Conservation (phyloP, 2,113 vertebrate species). For the Theristicus caerulescens region DNA sequence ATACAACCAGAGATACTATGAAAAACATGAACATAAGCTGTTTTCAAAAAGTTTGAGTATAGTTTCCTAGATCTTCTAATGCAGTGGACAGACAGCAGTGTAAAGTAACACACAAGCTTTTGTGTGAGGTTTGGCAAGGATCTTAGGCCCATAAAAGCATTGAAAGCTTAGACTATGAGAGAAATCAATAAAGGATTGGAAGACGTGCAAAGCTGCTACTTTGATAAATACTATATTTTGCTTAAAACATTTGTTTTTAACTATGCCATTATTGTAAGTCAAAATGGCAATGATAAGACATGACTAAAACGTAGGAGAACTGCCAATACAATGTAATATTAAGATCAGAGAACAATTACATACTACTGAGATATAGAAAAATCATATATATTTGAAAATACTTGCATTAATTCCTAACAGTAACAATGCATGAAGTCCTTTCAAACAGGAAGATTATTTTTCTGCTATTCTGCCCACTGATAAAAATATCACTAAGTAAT, state of each 20-base stretch:
- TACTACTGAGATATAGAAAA: background rate
- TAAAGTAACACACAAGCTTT: background rate
- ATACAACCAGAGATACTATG: background rate
- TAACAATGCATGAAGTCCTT: background rate
- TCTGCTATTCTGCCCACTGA: background rate
- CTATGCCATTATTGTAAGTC: background rate
- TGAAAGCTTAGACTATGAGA: background rate
- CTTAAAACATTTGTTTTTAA: background rate
- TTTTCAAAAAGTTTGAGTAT: background rate
- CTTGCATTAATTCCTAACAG: background rate
- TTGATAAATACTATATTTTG: background rate
- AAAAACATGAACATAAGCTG: background rate
- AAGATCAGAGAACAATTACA: background rate
- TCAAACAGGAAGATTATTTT: background rate
- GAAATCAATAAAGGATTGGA: background rate
- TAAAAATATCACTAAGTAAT: background rate
- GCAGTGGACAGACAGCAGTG: background rate
- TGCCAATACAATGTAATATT: background rate
- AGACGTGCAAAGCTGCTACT: background rate
- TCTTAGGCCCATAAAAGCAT: background rate
- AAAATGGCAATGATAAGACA: background rate
- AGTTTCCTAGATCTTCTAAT: background rate
- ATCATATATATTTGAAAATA: background rate
- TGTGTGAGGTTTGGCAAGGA: background rate
- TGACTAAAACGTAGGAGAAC: background rate